phyloP scores from a whole-genome alignment of 2,113 vertebrate species.

The Vireo altiloquus region DNA sequence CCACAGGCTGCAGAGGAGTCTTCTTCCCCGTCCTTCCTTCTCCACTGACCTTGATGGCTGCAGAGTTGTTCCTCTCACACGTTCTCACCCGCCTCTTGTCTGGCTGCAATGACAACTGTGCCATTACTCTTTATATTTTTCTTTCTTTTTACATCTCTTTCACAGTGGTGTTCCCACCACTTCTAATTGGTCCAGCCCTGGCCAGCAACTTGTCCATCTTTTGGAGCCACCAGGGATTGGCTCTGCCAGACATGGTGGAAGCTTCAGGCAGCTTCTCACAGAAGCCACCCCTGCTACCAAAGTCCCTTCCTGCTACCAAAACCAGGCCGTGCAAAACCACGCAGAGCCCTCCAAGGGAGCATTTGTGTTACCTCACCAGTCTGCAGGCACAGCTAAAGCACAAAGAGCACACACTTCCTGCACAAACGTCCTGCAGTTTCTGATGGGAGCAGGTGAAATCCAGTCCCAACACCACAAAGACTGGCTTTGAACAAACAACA shows the following conservation, averaged over 20 bases:
- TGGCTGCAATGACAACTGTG: fast-evolving
- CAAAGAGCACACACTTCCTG: neutral
- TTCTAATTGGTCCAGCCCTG: neutral
- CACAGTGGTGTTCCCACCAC: neutral
- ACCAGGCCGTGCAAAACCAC: neutral
- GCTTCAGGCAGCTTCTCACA: neutral
- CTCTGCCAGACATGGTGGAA: neutral
- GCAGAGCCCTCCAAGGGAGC: neutral
- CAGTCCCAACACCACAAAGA: neutral
- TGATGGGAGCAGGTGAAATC: neutral
- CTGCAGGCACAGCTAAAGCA: neutral
- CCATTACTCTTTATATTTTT: neutral
- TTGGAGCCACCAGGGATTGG: neutral
- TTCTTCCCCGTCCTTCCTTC: neutral
- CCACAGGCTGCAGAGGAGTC: too few relatives aligned
- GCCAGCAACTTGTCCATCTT: neutral
- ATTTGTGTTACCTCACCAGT: neutral
- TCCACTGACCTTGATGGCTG: neutral
- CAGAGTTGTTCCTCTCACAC: neutral
- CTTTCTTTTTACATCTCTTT: neutral
- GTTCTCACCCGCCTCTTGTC: fast-evolving
- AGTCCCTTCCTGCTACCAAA: neutral
- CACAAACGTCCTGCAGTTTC: neutral
- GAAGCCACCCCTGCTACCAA: neutral
- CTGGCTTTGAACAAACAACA: neutral